A percentile compares a stretch with the other conserved stretches of the same genome.
phyloP scores from a whole-genome alignment of 2,888 invertebrate species.

The Desoria tigrina region DNA sequence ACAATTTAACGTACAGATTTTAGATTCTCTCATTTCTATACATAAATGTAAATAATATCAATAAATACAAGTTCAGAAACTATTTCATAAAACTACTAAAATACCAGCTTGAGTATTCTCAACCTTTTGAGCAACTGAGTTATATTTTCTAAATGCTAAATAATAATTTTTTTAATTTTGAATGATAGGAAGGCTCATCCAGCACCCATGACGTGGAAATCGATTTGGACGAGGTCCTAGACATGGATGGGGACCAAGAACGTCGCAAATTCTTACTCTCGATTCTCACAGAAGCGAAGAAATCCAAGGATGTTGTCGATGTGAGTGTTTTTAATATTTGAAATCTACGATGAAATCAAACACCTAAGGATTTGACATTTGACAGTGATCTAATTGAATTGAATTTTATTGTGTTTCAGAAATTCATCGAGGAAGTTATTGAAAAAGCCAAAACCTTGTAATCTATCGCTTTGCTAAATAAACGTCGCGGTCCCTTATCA shows the following conservation, averaged over 20 bases:
- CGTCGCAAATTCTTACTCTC: conserved; percentile 72
- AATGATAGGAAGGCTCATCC: conserved; percentile 56
- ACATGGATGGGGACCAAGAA: conserved; percentile 86
- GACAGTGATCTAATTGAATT: too few species aligned
- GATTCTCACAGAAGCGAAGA: conserved; percentile 78
- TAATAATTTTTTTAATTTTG: too few species aligned
- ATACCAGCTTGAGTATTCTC: too few species aligned
- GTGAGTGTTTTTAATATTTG: conserved; percentile 62
- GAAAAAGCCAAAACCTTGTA: conserved; percentile 87
- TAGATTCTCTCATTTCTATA: too few species aligned
- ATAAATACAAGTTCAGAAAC: too few species aligned
- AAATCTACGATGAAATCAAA: too few species aligned
- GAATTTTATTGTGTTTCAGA: conserved; percentile 67
- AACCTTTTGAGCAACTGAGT: too few species aligned
- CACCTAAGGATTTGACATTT: too few species aligned
- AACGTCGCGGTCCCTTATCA: conserved; percentile 7
- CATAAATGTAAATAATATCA: too few species aligned
- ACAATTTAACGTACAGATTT: too few species aligned
- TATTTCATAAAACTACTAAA: too few species aligned
- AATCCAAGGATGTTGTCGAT: conserved; percentile 82
- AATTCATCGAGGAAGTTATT: conserved; percentile 85
- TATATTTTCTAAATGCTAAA: too few species aligned
- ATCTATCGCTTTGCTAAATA: conserved; percentile 16
- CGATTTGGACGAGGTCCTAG: conserved; percentile 90
- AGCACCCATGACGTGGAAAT: conserved; percentile 71